Percentiles rank a stretch among this genome's conserved stretches.
Evolutionary conservation across 1,140 invertebrate species (phyloP).

Genomic region (Psix sp.): DNA sequence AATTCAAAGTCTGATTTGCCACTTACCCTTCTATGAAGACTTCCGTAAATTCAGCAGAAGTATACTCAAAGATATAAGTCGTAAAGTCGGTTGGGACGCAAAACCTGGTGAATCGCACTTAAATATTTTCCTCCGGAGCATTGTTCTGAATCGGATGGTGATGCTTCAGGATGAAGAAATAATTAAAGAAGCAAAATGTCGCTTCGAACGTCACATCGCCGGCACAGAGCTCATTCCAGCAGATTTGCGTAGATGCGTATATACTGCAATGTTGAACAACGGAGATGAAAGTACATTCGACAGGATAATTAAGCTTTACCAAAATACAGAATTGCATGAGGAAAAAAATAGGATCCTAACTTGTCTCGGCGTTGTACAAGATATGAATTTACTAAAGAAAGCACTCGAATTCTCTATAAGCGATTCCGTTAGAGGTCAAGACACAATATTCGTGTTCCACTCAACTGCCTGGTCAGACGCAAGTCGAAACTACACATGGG

Average conservation of each 20-base stretch:
- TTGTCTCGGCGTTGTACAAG: constrained; percentile 86
- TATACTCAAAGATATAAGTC: constrained; percentile 83
- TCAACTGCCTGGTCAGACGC: constrained; percentile 9
- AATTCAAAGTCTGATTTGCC: constrained; percentile 83
- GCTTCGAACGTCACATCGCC: constrained; percentile 79
- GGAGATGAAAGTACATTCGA: constrained; percentile 76
- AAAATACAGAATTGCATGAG: constrained; percentile 91
- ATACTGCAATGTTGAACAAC: constrained; percentile 86
- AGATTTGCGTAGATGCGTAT: constrained; percentile 92
- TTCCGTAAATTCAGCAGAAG: constrained; percentile 86
- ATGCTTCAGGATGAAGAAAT: constrained; percentile 86
- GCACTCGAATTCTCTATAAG: constrained; percentile 94
- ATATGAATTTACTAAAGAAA: constrained; percentile 83
- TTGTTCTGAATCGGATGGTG: constrained; percentile 89
- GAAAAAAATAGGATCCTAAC: constrained; percentile 93
- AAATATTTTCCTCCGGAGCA: constrained; percentile 85
- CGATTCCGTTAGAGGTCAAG: constrained; percentile 93
- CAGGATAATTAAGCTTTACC: constrained; percentile 89
- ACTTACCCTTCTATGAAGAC: constrained; percentile 85
- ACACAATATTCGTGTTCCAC: constrained; percentile 87
- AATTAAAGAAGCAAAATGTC: constrained; percentile 84
- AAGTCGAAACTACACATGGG: constrained; percentile 71
- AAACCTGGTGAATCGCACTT: constrained; percentile 87
- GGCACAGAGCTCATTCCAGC: constrained; percentile 83
- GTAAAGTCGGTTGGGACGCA: constrained; percentile 87